Percentiles rank a stretch among this genome's conserved stretches.
Evolutionary conservation across 2,888 invertebrate genomes (phyloP).

Genomic region (Oligia latruncula): DNA sequence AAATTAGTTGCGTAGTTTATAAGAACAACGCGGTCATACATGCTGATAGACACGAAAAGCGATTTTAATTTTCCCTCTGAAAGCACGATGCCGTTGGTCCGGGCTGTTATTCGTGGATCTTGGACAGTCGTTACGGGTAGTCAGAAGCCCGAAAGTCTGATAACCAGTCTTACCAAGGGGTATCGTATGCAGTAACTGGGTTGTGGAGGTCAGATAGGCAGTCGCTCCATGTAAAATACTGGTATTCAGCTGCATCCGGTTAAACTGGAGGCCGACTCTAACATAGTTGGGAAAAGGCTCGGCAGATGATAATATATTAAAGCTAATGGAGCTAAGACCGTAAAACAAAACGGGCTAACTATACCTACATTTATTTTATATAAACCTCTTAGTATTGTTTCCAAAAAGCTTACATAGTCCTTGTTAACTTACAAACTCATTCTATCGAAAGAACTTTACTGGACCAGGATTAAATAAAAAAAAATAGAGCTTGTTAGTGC

Average conservation of each 20-base stretch:
- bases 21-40: background rate
- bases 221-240: too few species aligned
- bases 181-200: too few species aligned
- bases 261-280: too few species aligned
- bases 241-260: too few species aligned
- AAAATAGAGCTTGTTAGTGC: conserved; percentile 60
- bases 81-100: too few species aligned
- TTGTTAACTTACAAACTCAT: conserved; percentile 51
- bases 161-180: too few species aligned
- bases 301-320: background rate
- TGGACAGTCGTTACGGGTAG: too few species aligned
- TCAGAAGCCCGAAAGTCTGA: too few species aligned
- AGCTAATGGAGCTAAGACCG: background rate
- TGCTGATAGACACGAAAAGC: background rate
- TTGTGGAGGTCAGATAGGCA: too few species aligned
- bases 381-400: conserved; percentile 11
- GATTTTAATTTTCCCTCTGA: background rate
- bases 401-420: conserved; percentile 19
- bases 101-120: too few species aligned
- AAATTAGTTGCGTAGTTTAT: background rate
- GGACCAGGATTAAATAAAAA: conserved; percentile 57
- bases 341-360: background rate
- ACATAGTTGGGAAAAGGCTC: too few species aligned
- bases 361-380: conserved; percentile 1
- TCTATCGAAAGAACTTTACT: conserved; percentile 43